These are phyloP conservation scores for Margaritifera margaritifera DNA, from an alignment of 2,888 invertebrate species.

Conservation along the genomic window DNA sequence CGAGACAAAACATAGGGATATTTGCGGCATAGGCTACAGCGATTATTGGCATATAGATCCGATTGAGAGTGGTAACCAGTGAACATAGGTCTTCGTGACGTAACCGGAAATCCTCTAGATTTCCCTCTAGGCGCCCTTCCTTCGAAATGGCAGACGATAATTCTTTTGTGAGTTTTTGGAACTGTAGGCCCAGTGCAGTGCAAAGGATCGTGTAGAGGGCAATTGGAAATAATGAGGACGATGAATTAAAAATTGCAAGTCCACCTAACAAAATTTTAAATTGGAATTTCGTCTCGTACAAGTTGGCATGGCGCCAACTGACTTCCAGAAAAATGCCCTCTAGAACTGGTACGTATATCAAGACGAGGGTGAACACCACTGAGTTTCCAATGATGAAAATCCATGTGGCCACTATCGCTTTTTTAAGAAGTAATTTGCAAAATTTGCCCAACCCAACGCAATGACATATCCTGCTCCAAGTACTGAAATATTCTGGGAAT, in stretches of 20 bases:
- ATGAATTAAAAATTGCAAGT: slow-evolving; percentile 30
- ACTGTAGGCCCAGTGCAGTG: slow-evolving; percentile 28
- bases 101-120: slow-evolving; percentile 52
- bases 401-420: slow-evolving; percentile 29
- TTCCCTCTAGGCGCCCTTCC: slow-evolving; percentile 19
- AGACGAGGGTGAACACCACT: slow-evolving; percentile 25
- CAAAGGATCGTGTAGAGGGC: slow-evolving; percentile 33
- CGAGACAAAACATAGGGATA: slow-evolving; percentile 45
- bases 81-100: slow-evolving; percentile 47
- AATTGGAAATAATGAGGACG: slow-evolving; percentile 38
- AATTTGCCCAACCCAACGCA: slow-evolving; percentile 28
- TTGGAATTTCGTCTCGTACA: slow-evolving; percentile 9
- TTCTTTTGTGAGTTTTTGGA: slow-evolving; percentile 28
- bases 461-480: slow-evolving; percentile 31
- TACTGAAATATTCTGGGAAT: slow-evolving; percentile 33
- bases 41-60: slow-evolving; percentile 38
- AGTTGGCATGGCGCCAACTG: slow-evolving; percentile 29
- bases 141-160: slow-evolving; percentile 13
- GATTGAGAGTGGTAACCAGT: slow-evolving; percentile 36
- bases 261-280: slow-evolving; percentile 29
- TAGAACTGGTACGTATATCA: slow-evolving; percentile 35
- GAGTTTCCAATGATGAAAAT: slow-evolving; percentile 37
- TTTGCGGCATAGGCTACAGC: slow-evolving; percentile 35
- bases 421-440: slow-evolving; percentile 33
- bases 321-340: slow-evolving; percentile 36